Base-by-base conservation (phyloP, 2,113 vertebrate genomes). In the Chaenocephalus aceratus region DNA sequence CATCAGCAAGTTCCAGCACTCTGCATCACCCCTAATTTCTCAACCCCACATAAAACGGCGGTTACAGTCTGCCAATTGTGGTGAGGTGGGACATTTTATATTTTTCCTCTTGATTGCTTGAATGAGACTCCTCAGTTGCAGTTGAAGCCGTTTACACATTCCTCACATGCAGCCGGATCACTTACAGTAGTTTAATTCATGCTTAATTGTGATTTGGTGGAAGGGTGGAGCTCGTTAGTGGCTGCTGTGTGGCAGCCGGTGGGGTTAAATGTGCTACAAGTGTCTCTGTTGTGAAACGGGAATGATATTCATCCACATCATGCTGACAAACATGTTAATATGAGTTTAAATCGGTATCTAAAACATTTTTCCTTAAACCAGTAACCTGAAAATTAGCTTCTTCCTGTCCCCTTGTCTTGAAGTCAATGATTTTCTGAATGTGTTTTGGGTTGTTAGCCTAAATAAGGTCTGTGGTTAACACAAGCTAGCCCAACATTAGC, bases 151-250 rank as follows among this genome's bases (percentile, higher is more conserved):
- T 90, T 91, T 86, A 75, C 80, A 1, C 83, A 81, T 90, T 89
- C 85, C 76, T 79, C 30, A 30, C 80, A 72, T 34, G 67, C 83
- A 86, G 76, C 78, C 58, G 64, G 84, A 63, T 86, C 57, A 45
- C 51, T 91, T 87, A 77, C 78, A 87, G 75, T 82, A 82, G 82
- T 72, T 90, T 90, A 91, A 93, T 91, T 89, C 89, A 84, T 77
- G 82, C 74, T 80, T 80, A 86, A 89, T 80, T 86, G 78, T 70
- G 61, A 71, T 41, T 41, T 41, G 36, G 36, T 41, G 64, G 34
- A 46, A 63, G 64, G 78, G 62, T 66, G 74, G 13, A 73, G 70
- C 51, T 86, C 64, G 77, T 88, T 79, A 86, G 85, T 80, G 86
- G 81, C 69, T 84, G 72, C 63, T 72, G 66, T 79, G 30, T 65